A percentile compares a stretch with the other conserved stretches of the same genome.
Evolutionary conservation across 2,888 invertebrate species (phyloP).

Genomic region (Synergus itoensis): DNA sequence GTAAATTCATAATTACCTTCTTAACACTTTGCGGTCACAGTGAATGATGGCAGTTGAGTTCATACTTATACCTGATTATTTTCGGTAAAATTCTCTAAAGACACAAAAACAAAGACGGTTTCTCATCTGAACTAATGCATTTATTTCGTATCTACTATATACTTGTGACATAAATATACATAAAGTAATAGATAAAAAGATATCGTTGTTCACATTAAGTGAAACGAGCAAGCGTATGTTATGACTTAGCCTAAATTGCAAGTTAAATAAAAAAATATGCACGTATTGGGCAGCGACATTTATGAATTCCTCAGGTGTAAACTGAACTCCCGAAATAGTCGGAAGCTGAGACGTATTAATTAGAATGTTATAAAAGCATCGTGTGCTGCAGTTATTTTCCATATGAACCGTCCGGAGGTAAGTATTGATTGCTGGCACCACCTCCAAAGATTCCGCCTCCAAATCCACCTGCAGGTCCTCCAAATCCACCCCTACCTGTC

Average conservation of each 20-base stretch:
- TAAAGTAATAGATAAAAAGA: slow-evolving; percentile 25
- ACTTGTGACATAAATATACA: slow-evolving; percentile 25
- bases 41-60: not conserved
- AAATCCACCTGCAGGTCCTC: slow-evolving; percentile 52
- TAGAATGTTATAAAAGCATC: slow-evolving; percentile 45
- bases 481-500: slow-evolving; percentile 66
- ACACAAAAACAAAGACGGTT: not conserved
- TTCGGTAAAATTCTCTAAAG: not conserved
- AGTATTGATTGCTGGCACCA: slow-evolving; percentile 70
- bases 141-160: slow-evolving; percentile 47
- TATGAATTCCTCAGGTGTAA: not conserved
- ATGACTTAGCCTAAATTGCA: not conserved
- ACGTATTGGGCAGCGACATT: not conserved
- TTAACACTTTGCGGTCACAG: slow-evolving; percentile 23
- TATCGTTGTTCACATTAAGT: slow-evolving; percentile 43
- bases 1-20: slow-evolving; percentile 20
- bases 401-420: slow-evolving; percentile 71
- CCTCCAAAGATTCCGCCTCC: slow-evolving; percentile 58
- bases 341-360: not conserved
- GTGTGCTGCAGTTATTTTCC: slow-evolving; percentile 67
- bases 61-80: not conserved
- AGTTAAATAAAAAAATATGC: not conserved
- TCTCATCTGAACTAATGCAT: not conserved
- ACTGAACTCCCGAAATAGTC: not conserved
- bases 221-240: slow-evolving; percentile 4